phyloP scores from a whole-genome alignment of 2,888 invertebrate species.

The Ochlodes sylvanus region DNA sequence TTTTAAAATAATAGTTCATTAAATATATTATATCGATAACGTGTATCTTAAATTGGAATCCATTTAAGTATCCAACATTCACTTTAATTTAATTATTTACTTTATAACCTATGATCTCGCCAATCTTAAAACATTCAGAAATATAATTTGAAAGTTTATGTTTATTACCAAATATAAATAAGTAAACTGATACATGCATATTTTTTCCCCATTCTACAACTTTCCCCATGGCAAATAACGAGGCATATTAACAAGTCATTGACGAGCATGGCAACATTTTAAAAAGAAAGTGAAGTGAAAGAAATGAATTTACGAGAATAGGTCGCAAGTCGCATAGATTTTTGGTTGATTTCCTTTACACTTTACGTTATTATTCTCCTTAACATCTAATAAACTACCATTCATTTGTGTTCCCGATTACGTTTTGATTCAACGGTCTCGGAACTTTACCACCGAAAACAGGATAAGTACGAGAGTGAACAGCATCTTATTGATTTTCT shows the following conservation, averaged over 20 bases:
- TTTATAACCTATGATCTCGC: too few relatives aligned
- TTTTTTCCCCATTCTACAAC: conserved; percentile 1
- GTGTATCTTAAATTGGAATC: too few relatives aligned
- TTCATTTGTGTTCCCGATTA: conserved; percentile 78
- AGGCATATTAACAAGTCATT: conserved; percentile 16
- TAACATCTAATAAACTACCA: conserved; percentile 81
- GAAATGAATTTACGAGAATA: conserved; percentile 85
- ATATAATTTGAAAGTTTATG: too few relatives aligned
- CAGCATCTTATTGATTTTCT: conserved; percentile 86
- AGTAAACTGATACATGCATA: too few relatives aligned
- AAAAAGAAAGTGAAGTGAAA: conserved; percentile 84
- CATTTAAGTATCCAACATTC: too few relatives aligned
- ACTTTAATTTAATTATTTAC: too few relatives aligned
- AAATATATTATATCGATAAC: too few relatives aligned
- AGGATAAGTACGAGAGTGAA: conserved; percentile 80
- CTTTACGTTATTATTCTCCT: conserved; percentile 81
- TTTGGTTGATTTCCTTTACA: conserved; percentile 85
- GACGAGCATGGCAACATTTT: conserved; percentile 70
- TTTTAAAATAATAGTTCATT: too few relatives aligned
- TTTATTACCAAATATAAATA: too few relatives aligned
- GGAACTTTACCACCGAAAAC: conserved; percentile 69
- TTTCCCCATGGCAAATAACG: conserved; percentile 17
- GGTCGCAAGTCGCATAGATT: conserved; percentile 84
- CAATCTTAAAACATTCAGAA: too few relatives aligned
- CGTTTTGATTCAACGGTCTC: conserved; percentile 76